A percentile compares a stretch with the other conserved stretches of the same genome.
phyloP scores from a whole-genome alignment of 2,113 vertebrate genomes.

The Loxodonta africana region DNA sequence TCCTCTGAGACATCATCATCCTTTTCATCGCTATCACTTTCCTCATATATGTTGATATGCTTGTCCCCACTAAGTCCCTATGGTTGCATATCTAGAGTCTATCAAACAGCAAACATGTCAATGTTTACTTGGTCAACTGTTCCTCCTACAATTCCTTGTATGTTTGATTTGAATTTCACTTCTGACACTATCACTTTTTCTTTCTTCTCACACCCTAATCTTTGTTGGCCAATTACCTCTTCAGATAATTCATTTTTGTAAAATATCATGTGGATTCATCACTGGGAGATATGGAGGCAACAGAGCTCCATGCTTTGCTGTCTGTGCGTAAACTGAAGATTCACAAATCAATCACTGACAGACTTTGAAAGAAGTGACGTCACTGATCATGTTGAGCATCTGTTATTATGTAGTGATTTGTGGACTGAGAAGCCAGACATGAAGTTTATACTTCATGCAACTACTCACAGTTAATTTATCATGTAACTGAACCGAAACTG shows the following conservation, averaged over 20 bases:
- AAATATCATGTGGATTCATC: background rate
- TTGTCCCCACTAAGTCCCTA: background rate
- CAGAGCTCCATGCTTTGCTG: background rate
- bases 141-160: background rate
- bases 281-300: background rate
- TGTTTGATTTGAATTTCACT: background rate
- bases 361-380: background rate
- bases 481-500: background rate
- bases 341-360: background rate
- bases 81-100: background rate
- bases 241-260: background rate
- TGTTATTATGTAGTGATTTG: background rate
- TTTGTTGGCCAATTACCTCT: background rate
- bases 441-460: background rate
- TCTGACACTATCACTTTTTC: background rate
- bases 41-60: background rate
- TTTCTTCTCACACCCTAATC: background rate
- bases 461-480: background rate
- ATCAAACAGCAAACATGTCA: background rate
- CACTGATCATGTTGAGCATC: background rate
- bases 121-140: background rate
- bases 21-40: background rate
- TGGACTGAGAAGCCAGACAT: background rate
- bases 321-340: background rate
- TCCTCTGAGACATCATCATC: background rate